Conservation (phyloP, 1,140 invertebrate species). For the Adoxophyes honmai region DNA sequence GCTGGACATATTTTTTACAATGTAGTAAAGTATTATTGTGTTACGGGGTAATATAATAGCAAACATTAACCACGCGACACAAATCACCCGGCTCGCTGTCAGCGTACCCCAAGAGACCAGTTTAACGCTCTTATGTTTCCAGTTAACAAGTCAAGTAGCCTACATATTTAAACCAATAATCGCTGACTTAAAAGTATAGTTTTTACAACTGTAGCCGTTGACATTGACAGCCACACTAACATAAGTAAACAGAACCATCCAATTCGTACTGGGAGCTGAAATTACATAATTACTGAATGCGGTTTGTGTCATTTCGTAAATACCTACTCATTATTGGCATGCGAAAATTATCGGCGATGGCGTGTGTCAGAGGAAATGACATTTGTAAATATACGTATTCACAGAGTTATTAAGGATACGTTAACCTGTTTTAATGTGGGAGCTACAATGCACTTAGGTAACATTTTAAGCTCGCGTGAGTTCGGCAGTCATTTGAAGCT, state of each 20-base stretch:
- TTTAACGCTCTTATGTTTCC: slow-evolving; percentile 17
- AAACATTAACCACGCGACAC: slow-evolving; percentile 15
- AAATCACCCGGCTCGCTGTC: slow-evolving; percentile 27
- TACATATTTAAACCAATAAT: slow-evolving; percentile 26
- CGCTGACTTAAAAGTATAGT: slow-evolving; percentile 25
- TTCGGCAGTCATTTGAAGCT: too few relatives aligned
- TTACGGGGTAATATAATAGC: slow-evolving; percentile 11
- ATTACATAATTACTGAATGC: slow-evolving; percentile 35
- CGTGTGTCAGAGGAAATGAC: not conserved
- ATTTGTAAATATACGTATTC: not conserved
- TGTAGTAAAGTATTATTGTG: slow-evolving; percentile 5
- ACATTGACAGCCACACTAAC: slow-evolving; percentile 10
- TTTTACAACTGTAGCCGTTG: slow-evolving; percentile 19
- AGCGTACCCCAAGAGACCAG: slow-evolving; percentile 18
- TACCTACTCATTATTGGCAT: slow-evolving; percentile 24
- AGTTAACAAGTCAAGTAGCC: slow-evolving; percentile 23
- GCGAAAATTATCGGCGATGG: not conserved
- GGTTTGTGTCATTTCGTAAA: slow-evolving; percentile 37
- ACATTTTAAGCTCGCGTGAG: too few relatives aligned
- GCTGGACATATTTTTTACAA: slow-evolving; percentile 1
- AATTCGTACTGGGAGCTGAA: slow-evolving; percentile 20
- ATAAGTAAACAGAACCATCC: slow-evolving; percentile 37
- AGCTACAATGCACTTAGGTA: too few relatives aligned
- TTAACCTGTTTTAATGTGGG: too few relatives aligned
- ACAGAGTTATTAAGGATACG: too few relatives aligned